Base-by-base conservation (phyloP, 1,140 invertebrate species). In the Scylla paramamosain region DNA sequence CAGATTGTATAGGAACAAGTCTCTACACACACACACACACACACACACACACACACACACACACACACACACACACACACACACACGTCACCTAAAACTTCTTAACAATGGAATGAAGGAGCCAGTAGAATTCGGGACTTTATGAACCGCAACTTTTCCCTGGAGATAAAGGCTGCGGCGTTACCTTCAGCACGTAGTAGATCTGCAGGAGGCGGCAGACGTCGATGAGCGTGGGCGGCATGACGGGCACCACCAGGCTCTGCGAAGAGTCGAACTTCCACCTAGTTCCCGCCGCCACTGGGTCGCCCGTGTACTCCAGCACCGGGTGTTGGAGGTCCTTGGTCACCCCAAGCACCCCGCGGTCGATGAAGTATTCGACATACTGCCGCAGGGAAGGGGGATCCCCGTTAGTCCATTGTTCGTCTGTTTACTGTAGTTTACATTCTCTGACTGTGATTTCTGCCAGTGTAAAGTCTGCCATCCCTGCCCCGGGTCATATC, bases 351-450 rank as follows among this genome's bases (percentile, higher is more conserved):
- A 98, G 97, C 1, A 98, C 98, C n/a, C 98, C 98, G 96, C 98
- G 97, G 96, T 98, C 98, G 93, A 98, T 98, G 96, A 98, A 98
- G 96, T 98, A 98, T 97, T 98, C 98, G 28, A 98, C 98, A 96
- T 98, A 98, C 98, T 98, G 97, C 8, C 12, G 77, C 20, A n/a
- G 59, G 32, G 31, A 16, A 10, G 45, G 12, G 2, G 2, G 0
- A 12, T 59, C 52, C 52, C 2, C 52, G 52, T 59, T 59, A 59
- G 16, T 59, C 52, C 52, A 59, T 59, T 39, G 12, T 87, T 28
- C 28, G 12, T 87, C 3, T 39, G n/a, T 87, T 87, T 39, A 3
- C 39, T 29, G 25, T 28, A 16, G 29, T 20, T 7, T 28, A 16
- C n/a, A 28, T 87, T 87, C 84, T 0, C n/a, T 28, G 14, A 1